Conservation (phyloP, 2,113 vertebrate genomes). For the Maccullochella peelii region DNA sequence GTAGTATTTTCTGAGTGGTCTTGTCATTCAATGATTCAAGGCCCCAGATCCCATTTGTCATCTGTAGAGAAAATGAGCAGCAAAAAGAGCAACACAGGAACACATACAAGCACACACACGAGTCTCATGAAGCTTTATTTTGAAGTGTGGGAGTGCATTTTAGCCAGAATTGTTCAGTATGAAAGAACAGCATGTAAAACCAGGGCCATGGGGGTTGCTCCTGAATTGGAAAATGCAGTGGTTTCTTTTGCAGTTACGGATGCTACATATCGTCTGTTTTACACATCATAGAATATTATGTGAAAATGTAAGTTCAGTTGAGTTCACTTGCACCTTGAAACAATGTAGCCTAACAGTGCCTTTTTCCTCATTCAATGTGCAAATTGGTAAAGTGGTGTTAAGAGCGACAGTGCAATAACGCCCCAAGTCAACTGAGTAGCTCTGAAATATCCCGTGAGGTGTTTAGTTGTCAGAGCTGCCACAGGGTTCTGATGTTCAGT, state of each 20-base stretch:
- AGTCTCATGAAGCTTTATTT: neutral
- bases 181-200: neutral
- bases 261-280: neutral
- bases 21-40: conserved; percentile 35
- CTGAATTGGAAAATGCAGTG: neutral
- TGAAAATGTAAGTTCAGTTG: neutral
- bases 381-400: neutral
- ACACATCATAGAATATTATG: neutral
- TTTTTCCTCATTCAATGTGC: neutral
- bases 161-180: neutral
- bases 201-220: neutral
- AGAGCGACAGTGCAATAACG: neutral
- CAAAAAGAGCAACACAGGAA: conserved; percentile 3
- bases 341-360: rapidly evolving
- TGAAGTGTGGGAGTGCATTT: neutral
- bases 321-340: neutral
- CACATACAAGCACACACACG: neutral
- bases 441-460: neutral
- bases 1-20: conserved; percentile 29
- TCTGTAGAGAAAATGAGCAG: neutral
- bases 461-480: conserved; percentile 1
- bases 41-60: conserved; percentile 22
- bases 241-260: neutral
- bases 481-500: neutral
- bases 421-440: neutral